Percentiles rank a stretch among this genome's conserved stretches.
Evolutionary conservation across 2,113 vertebrate genomes (phyloP).

Genomic region (Rhodinocichla rosea): DNA sequence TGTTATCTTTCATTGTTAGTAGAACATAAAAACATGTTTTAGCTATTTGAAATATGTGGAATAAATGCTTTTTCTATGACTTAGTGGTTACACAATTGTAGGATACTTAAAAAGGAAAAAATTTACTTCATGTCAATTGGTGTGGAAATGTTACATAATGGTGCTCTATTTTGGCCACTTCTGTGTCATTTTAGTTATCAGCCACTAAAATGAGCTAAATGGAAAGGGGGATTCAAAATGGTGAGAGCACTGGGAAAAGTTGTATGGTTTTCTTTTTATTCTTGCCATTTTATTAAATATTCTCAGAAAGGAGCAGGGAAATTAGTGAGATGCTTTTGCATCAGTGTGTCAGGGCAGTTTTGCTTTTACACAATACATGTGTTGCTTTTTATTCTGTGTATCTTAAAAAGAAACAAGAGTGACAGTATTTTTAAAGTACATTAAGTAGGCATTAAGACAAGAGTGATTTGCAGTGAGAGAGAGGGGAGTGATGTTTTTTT

Average conservation of each 20-base stretch:
- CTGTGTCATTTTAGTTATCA: neutral
- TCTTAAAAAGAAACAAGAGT: conserved; percentile 4
- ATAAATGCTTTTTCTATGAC: neutral
- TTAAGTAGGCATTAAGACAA: conserved; percentile 15
- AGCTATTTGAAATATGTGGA: neutral
- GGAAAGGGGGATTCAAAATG: neutral
- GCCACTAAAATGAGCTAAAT: neutral
- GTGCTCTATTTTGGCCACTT: neutral
- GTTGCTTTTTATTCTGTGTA: conserved; percentile 19
- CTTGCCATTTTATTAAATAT: neutral
- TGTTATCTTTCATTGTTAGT: neutral
- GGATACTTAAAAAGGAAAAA: neutral
- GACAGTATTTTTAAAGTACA: conserved; percentile 7
- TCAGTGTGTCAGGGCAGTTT: conserved; percentile 14
- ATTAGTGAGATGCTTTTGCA: neutral
- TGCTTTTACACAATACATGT: neutral
- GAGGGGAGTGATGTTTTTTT: neutral
- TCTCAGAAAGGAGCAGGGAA: neutral
- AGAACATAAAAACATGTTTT: neutral
- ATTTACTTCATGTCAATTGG: fast-evolving
- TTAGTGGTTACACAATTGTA: neutral
- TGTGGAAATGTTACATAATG: neutral
- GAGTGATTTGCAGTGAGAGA: neutral
- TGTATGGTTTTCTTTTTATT: neutral
- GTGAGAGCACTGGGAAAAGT: neutral